phyloP scores from a whole-genome alignment of 2,113 vertebrate species.

The Kryptolebias marmoratus region DNA sequence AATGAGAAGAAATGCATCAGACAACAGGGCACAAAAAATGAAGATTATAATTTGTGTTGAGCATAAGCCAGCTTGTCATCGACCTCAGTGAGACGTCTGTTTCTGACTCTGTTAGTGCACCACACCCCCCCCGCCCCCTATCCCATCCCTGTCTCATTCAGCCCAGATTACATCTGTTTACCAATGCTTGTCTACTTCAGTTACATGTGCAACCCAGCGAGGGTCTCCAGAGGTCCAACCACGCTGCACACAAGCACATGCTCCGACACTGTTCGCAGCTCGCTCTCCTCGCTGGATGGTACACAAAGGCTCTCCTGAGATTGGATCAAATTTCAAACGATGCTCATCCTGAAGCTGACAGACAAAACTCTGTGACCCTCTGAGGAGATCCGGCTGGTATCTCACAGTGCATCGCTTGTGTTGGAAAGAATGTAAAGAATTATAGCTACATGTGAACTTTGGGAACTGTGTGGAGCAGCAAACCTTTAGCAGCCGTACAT shows the following conservation, averaged over 20 bases:
- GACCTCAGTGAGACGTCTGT: constrained; percentile 27
- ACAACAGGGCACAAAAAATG: neutral
- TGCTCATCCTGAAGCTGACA: constrained; percentile 3
- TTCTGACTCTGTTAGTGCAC: constrained; percentile 28
- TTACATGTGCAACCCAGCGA: constrained; percentile 29
- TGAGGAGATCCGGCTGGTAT: constrained; percentile 3
- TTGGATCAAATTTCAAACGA: constrained; percentile 12
- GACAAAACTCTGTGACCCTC: constrained; percentile 14
- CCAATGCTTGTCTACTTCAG: constrained; percentile 57
- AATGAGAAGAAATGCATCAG: neutral
- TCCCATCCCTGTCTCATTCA: constrained; percentile 25
- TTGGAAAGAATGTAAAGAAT: constrained; percentile 24
- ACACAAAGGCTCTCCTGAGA: constrained; percentile 24
- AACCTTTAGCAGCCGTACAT: constrained; percentile 56
- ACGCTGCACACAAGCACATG: neutral
- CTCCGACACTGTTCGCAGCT: constrained; percentile 10
- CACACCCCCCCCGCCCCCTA: constrained; percentile 22
- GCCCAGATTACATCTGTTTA: constrained; percentile 67
- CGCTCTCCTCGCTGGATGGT: constrained; percentile 19
- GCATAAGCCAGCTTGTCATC: constrained; percentile 8
- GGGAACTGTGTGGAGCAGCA: constrained; percentile 32
- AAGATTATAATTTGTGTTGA: neutral
- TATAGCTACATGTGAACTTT: constrained; percentile 48
- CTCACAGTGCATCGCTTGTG: constrained; percentile 11
- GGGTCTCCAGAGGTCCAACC: constrained; percentile 46